These are phyloP conservation scores for Tiliqua scincoides DNA, from an alignment of 2,113 vertebrate genomes.

Conservation along the genomic window DNA sequence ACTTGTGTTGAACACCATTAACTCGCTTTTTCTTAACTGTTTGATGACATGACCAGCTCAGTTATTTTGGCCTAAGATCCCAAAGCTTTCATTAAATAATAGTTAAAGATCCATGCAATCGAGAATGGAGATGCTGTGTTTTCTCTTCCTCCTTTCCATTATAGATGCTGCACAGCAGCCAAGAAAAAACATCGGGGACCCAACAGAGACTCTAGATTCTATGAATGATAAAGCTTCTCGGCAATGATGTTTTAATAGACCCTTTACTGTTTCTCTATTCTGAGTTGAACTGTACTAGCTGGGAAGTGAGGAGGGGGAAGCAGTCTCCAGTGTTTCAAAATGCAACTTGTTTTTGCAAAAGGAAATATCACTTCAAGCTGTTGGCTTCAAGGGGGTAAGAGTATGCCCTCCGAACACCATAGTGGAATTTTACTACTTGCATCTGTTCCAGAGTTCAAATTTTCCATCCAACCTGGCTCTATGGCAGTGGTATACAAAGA, in stretches of 20 bases:
- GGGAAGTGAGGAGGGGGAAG: slow-evolving; percentile 48
- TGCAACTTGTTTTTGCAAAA: slow-evolving; percentile 17
- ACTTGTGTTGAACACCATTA: slow-evolving; percentile 95
- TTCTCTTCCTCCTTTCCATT: slow-evolving; percentile 69
- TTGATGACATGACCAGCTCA: slow-evolving; percentile 93
- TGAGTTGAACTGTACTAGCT: not conserved
- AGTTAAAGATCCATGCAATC: slow-evolving; percentile 95
- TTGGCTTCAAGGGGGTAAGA: not conserved
- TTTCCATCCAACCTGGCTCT: not conserved
- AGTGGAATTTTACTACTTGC: not conserved
- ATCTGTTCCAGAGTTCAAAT: not conserved
- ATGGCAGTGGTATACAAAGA: too few relatives aligned
- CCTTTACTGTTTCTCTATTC: slow-evolving; percentile 40
- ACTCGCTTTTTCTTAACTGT: slow-evolving; percentile 89
- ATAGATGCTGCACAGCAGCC: slow-evolving; percentile 58
- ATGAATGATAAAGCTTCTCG: slow-evolving; percentile 49
- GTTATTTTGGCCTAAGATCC: slow-evolving; percentile 83
- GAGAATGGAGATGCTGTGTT: slow-evolving; percentile 76
- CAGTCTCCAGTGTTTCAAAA: slow-evolving; percentile 45
- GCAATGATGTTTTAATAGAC: slow-evolving; percentile 61
- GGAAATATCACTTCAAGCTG: not conserved
- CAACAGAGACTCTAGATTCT: slow-evolving; percentile 30
- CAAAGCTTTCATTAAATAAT: slow-evolving; percentile 86
- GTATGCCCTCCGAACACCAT: not conserved
- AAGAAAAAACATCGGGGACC: slow-evolving; percentile 49